These are phyloP conservation scores for Rachycentron canadum DNA, from an alignment of 2,797 vertebrate species.

Conservation along the genomic window DNA sequence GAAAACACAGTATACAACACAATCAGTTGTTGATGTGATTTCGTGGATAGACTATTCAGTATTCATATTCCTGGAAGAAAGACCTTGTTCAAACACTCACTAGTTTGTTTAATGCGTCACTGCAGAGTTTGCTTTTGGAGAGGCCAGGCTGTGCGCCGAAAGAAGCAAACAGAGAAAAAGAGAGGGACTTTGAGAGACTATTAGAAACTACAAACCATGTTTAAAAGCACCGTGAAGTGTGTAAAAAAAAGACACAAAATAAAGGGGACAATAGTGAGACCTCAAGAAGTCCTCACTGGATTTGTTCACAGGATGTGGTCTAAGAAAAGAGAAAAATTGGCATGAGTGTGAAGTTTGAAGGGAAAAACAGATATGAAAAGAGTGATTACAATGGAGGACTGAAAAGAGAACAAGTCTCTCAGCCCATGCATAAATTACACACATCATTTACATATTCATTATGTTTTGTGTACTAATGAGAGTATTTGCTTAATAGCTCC, in stretches of 20 bases:
- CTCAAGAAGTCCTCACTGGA: slow-evolving; percentile 46
- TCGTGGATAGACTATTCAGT: slow-evolving; percentile 58
- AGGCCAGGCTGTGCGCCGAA: slow-evolving; percentile 55
- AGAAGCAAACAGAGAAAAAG: slow-evolving; percentile 55
- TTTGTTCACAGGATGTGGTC: slow-evolving; percentile 65
- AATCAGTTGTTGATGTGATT: slow-evolving; percentile 55
- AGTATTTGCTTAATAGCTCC: slow-evolving; percentile 85
- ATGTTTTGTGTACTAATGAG: slow-evolving; percentile 87
- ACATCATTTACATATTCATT: slow-evolving; percentile 87
- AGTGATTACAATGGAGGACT: slow-evolving; percentile 72
- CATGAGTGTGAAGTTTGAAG: slow-evolving; percentile 59
- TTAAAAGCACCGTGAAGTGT: slow-evolving; percentile 52
- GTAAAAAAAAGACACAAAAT: slow-evolving; percentile 34
- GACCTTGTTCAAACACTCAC: slow-evolving; percentile 76
- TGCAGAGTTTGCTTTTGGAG: slow-evolving; percentile 74
- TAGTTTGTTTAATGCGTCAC: slow-evolving; percentile 78
- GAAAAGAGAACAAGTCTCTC: slow-evolving; percentile 74
- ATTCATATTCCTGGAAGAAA: slow-evolving; percentile 78
- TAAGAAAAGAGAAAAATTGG: slow-evolving; percentile 63
- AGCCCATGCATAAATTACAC: slow-evolving; percentile 85
- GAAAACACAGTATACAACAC: slow-evolving; percentile 39
- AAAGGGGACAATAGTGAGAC: slow-evolving; percentile 49
- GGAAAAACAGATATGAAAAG: slow-evolving; percentile 68
- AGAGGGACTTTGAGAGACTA: slow-evolving; percentile 37
- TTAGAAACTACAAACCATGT: slow-evolving; percentile 45